These are phyloP conservation scores for Callipepla californica DNA, from an alignment of 2,113 vertebrate species.

Conservation along the genomic window DNA sequence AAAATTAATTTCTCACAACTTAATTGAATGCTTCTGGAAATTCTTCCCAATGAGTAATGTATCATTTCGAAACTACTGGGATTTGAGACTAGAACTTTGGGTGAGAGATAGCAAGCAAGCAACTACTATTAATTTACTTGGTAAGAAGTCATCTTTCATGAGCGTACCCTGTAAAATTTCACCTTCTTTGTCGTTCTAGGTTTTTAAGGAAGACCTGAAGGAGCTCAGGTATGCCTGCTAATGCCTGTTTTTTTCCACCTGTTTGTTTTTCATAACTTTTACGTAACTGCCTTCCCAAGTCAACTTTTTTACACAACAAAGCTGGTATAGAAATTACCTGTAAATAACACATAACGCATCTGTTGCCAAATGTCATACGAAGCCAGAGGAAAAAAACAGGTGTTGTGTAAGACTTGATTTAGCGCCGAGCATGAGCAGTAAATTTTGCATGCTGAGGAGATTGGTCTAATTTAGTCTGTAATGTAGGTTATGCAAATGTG, in stretches of 20 bases:
- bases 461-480: constrained; percentile 20
- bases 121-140: background rate
- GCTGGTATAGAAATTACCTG: background rate
- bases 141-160: background rate
- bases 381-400: constrained; percentile 14
- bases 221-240: constrained; percentile 80
- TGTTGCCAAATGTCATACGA: background rate
- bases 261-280: background rate
- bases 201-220: constrained; percentile 87
- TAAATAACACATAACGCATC: constrained; percentile 7
- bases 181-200: constrained; percentile 71
- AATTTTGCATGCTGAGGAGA: constrained; percentile 4
- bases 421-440: background rate
- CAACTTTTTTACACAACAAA: background rate
- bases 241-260: background rate
- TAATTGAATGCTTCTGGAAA: background rate
- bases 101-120: background rate
- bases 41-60: background rate
- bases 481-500: constrained; percentile 64
- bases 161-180: background rate
- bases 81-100: background rate
- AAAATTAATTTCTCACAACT: background rate
- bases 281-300: background rate
- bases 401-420: constrained; percentile 47
- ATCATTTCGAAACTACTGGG: background rate